Base-by-base conservation (phyloP, 2,888 invertebrate genomes). In the Lordiphosa fenestrarum region DNA sequence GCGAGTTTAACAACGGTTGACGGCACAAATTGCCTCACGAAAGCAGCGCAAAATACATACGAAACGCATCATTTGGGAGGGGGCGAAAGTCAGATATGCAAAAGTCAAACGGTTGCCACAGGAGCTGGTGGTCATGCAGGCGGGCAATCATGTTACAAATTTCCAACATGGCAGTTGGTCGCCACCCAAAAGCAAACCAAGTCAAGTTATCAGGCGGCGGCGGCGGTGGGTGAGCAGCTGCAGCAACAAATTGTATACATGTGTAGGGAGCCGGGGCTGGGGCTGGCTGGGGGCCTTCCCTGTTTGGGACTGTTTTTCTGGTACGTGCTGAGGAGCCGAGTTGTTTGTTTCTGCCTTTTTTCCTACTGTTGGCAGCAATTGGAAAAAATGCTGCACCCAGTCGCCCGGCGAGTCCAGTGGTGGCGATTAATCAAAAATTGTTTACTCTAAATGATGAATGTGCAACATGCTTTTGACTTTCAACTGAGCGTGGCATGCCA, bases 381-480 rank as follows among this genome's bases (percentile, higher is more conserved):
- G 84, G 68, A 69, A 80, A 78, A 83, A 80, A 65, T 44, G 59
- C 46, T 65, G 35, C 66, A 39, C 50, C 66, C 59, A 58, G 50
- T 39, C 15, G 42, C 56, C 40, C 10, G n/a, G 36, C 25, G 25
- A 41, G 60, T 64, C 46, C 68, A 61, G 55, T 63, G 73, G 51
- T 49, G 69, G 73, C 76, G 80, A 83, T 83, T 83, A 82, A 86
- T 85, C 83, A 85, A 80, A 85, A 85, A 84, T 77, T 81, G 72
- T 83, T 84, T 84, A 74, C 85, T 78, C 69, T 72, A 83, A 80
- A 80, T 84, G 83, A 86, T 83, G 80, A 83, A 86, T 86, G 86
- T 80, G 76, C 72, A 70, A 83, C 80, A 83, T 73, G 69, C 72
- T 65, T 81, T 69, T 73, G 73, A 80, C 81, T 71, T 75, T 68